These are phyloP conservation scores for Agrilus planipennis DNA, from an alignment of 1,140 invertebrate genomes.

Conservation along the genomic window DNA sequence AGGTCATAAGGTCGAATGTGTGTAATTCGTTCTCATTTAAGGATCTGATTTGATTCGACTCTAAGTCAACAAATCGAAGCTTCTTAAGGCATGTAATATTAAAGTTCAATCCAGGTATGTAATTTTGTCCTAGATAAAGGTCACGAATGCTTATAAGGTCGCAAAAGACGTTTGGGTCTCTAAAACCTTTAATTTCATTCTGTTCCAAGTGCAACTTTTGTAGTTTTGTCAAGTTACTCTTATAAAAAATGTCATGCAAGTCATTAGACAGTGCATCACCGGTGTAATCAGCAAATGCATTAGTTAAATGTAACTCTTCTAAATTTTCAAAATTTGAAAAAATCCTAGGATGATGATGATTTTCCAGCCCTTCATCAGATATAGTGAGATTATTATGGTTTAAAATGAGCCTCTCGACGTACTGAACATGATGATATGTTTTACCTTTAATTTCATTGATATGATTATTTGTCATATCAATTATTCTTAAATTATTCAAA, in stretches of 20 bases:
- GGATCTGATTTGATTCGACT: conserved; percentile 52
- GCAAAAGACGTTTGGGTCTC: conserved; percentile 56
- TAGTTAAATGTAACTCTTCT: conserved; percentile 58
- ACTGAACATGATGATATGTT: conserved; percentile 61
- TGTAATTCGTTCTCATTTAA: conserved; percentile 46
- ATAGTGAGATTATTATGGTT: conserved; percentile 64
- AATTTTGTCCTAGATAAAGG: conserved; percentile 58
- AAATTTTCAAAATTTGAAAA: conserved; percentile 69
- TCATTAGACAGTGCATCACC: conserved; percentile 48
- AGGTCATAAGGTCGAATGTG: conserved; percentile 43
- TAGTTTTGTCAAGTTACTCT: conserved; percentile 53
- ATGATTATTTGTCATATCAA: conserved; percentile 67
- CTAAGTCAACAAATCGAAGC: conserved; percentile 56
- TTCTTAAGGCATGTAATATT: conserved; percentile 54
- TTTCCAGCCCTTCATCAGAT: conserved; percentile 40
- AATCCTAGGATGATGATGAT: conserved; percentile 56
- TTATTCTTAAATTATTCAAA: conserved; percentile 47
- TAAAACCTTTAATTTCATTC: conserved; percentile 60
- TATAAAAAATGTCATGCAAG: conserved; percentile 60
- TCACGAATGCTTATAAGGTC: conserved; percentile 53
- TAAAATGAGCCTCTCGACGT: conserved; percentile 58
- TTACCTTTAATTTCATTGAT: conserved; percentile 66
- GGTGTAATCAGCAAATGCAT: conserved; percentile 60
- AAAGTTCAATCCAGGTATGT: conserved; percentile 48
- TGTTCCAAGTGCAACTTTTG: conserved; percentile 66